Evolutionary conservation across 92 coral and sea anemone species (phyloP).

Genomic region (Zoanthus sansibaricus): DNA sequence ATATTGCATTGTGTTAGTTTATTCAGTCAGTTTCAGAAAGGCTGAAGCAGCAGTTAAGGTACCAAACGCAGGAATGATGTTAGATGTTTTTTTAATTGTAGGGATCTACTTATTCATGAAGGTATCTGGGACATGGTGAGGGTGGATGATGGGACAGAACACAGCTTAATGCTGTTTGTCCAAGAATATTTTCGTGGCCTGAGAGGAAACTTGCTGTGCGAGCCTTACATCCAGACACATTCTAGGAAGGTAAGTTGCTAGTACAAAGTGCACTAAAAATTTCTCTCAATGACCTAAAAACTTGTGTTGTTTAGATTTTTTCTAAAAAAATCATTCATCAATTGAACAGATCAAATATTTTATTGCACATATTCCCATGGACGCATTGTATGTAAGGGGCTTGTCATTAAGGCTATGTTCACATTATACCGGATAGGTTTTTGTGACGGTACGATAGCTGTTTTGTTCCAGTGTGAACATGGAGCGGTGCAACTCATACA

Average conservation of each 20-base stretch:
- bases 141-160: constrained; percentile 37
- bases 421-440: too few relatives aligned
- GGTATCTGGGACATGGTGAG: constrained; percentile 47
- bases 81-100: constrained; percentile 5
- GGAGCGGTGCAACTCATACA: too few relatives aligned
- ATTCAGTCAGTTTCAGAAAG: constrained; percentile 16
- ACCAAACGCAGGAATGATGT: background rate
- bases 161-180: constrained; percentile 39
- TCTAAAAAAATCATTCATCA: too few relatives aligned
- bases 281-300: background rate
- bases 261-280: background rate
- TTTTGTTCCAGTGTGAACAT: too few relatives aligned
- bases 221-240: constrained; percentile 41
- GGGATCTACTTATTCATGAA: constrained; percentile 41
- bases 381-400: too few relatives aligned
- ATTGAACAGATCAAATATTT: too few relatives aligned
- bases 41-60: background rate
- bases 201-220: constrained; percentile 37
- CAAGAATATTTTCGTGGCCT: constrained; percentile 24
- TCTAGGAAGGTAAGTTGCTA: constrained; percentile 33
- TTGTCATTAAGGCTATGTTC: too few relatives aligned
- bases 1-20: constrained; percentile 11
- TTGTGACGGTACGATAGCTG: too few relatives aligned
- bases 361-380: too few relatives aligned
- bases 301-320: too few relatives aligned